Percentiles rank a stretch among this genome's conserved stretches.
Evolutionary conservation across 2,797 vertebrate genomes (phyloP).

Genomic region (Lophotriccus pileatus): DNA sequence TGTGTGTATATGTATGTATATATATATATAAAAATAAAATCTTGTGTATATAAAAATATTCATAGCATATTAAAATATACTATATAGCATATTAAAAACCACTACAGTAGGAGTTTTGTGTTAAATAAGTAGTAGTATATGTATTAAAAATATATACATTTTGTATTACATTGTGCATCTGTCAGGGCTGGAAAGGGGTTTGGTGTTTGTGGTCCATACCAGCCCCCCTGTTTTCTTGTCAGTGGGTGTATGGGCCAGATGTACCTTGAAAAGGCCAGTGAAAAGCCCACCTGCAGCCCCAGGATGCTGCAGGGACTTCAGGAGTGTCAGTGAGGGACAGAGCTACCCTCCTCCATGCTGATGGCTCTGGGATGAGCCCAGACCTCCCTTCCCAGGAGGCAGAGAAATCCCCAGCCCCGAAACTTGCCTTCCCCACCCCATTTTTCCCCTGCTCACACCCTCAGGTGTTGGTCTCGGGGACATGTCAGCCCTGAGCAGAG

Average conservation of each 20-base stretch:
- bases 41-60: neutral
- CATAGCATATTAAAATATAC: neutral
- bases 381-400: neutral
- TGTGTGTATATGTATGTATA: fast-evolving
- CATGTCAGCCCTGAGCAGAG: neutral
- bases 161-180: fast-evolving
- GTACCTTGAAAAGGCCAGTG: neutral
- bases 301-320: neutral
- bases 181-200: neutral
- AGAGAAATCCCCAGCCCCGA: neutral
- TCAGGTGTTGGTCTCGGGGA: neutral
- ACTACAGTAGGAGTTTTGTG: neutral
- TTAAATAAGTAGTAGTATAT: neutral
- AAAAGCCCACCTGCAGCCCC: fast-evolving
- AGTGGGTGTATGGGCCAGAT: neutral
- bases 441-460: neutral
- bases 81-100: neutral
- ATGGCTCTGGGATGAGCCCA: neutral
- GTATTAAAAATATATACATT: neutral
- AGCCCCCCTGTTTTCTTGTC: neutral
- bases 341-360: neutral
- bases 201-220: neutral
- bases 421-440: neutral
- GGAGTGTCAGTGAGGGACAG: neutral
- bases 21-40: neutral